These are phyloP conservation scores for Apodemus agrarius DNA, from an alignment of 2,797 vertebrate species.

Conservation along the genomic window DNA sequence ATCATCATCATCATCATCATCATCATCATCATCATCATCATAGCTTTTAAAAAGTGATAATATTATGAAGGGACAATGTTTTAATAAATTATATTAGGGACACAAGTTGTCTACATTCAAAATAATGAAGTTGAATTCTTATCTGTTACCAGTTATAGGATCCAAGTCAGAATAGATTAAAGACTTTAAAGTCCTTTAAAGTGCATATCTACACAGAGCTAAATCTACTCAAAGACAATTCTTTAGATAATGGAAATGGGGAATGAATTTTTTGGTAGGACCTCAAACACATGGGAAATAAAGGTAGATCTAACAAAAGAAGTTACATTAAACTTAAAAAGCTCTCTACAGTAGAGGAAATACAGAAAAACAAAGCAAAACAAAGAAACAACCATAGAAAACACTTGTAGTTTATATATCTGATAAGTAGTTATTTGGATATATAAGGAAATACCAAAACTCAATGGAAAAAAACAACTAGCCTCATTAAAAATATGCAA, in stretches of 20 bases:
- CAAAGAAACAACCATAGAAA: neutral
- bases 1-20: neutral
- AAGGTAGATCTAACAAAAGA: neutral
- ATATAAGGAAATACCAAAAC: neutral
- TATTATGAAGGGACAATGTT: neutral
- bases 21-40: neutral
- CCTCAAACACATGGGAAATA: neutral
- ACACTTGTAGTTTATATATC: too few species aligned
- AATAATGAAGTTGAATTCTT: neutral
- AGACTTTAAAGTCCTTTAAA: neutral
- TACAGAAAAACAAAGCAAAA: neutral
- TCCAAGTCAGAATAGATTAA: neutral
- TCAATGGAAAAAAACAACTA: neutral
- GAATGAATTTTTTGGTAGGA: neutral
- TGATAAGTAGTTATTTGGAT: neutral
- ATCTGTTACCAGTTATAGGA: neutral
- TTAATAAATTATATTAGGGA: neutral
- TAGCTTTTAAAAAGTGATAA: neutral
- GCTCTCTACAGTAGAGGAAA: neutral
- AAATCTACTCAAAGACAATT: neutral
- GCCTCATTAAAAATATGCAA: neutral
- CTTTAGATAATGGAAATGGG: neutral
- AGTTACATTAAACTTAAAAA: neutral
- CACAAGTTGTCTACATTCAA: neutral
- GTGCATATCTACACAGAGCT: too few species aligned